Percentiles rank a stretch among this genome's conserved stretches.
phyloP scores from a whole-genome alignment of 1,140 invertebrate genomes.

The Eulimnadia texana region DNA sequence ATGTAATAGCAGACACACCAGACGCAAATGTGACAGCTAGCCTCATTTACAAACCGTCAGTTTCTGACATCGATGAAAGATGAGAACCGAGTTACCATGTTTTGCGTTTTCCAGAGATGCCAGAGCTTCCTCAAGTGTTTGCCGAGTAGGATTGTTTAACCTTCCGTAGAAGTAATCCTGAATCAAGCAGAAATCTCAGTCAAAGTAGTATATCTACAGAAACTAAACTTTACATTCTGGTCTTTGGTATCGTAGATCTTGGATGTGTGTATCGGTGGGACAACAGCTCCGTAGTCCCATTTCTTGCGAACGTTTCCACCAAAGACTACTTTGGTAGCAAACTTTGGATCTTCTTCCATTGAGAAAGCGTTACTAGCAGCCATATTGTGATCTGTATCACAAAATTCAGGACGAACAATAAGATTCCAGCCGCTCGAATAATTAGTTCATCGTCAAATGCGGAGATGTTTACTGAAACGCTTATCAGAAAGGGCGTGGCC shows the following conservation, averaged over 20 bases:
- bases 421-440: no score
- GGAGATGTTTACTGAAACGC: no score
- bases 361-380: no score
- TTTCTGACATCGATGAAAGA: background rate
- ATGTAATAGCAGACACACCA: slow-evolving; percentile 4
- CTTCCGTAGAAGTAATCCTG: background rate
- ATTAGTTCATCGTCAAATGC: no score
- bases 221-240: background rate
- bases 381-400: no score
- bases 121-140: background rate
- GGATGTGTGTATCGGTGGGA: background rate
- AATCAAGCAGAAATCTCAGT: background rate
- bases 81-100: background rate
- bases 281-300: no score
- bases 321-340: no score
- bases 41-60: background rate
- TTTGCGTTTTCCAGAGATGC: background rate
- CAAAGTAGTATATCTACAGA: background rate
- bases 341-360: no score
- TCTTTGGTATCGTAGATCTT: background rate
- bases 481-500: no score
- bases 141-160: background rate
- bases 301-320: no score
- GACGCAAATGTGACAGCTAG: background rate
- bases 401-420: no score